Conservation (phyloP, 2,113 vertebrate species). For the Crotophaga sulcirostris region DNA sequence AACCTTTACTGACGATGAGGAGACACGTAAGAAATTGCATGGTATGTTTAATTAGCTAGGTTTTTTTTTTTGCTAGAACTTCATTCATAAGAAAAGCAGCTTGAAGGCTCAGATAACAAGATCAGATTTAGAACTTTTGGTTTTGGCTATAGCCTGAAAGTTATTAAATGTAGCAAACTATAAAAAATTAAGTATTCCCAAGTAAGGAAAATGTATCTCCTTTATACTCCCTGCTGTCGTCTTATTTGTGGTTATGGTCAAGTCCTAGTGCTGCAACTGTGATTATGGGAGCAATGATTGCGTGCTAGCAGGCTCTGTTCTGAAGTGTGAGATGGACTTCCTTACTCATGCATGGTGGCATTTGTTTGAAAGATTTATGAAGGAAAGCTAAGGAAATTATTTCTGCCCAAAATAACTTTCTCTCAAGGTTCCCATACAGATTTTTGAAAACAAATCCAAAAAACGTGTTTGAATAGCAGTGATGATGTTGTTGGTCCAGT, state of each 20-base stretch:
- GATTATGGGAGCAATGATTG: background rate
- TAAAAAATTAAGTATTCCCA: background rate
- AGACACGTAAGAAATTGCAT: background rate
- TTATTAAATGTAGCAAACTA: background rate
- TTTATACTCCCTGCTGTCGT: background rate
- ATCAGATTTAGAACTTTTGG: background rate
- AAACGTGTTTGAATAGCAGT: background rate
- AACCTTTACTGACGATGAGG: background rate
- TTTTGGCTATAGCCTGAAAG: background rate
- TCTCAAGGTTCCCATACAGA: slow-evolving; percentile 13
- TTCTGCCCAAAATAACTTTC: slow-evolving; percentile 1
- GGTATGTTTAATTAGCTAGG: background rate
- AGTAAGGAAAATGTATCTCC: background rate
- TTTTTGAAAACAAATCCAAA: slow-evolving; percentile 33
- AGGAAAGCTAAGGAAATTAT: background rate
- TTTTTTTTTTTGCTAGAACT: background rate
- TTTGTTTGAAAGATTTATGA: slow-evolving; percentile 18
- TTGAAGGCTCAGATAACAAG: background rate
- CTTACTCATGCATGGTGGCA: background rate
- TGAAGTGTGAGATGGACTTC: background rate
- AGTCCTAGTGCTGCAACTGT: background rate
- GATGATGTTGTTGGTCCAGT: background rate
- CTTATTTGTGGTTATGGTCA: background rate
- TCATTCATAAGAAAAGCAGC: background rate
- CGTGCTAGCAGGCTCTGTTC: background rate